phyloP scores from a whole-genome alignment of 1,140 invertebrate species.

The Drosophila novamexicana region DNA sequence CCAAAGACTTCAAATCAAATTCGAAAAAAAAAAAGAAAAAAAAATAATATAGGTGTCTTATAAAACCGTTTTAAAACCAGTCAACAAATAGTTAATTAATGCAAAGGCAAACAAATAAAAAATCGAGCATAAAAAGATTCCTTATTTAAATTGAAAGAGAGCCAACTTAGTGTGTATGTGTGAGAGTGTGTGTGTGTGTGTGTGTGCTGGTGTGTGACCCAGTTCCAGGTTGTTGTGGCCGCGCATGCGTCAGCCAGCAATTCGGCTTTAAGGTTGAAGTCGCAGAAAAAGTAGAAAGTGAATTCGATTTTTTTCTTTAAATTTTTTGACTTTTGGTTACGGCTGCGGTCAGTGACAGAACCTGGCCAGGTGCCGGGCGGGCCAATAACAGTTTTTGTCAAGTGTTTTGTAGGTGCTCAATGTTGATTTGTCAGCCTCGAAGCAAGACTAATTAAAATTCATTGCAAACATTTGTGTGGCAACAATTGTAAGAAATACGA shows the following conservation, averaged over 20 bases:
- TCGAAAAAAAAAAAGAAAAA: background rate
- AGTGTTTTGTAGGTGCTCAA: slow-evolving; percentile 46
- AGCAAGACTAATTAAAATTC: slow-evolving; percentile 71
- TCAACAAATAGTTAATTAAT: slow-evolving; percentile 71
- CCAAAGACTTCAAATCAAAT: slow-evolving; percentile 42
- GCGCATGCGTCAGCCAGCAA: slow-evolving; percentile 51
- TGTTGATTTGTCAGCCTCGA: slow-evolving; percentile 66
- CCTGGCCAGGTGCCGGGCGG: slow-evolving; percentile 12
- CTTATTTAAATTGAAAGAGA: slow-evolving; percentile 67
- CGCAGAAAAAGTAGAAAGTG: slow-evolving; percentile 76
- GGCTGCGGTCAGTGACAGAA: background rate
- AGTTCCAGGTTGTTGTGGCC: slow-evolving; percentile 54
- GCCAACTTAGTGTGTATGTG: slow-evolving; percentile 7
- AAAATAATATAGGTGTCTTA: slow-evolving; percentile 10
- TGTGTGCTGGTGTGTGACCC: slow-evolving; percentile 51
- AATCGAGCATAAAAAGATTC: slow-evolving; percentile 37
- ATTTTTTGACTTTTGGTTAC: slow-evolving; percentile 6
- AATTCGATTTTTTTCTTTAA: slow-evolving; percentile 25
- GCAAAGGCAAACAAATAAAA: slow-evolving; percentile 70
- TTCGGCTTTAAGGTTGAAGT: slow-evolving; percentile 30
- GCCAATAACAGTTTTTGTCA: slow-evolving; percentile 6
- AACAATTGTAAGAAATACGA: slow-evolving; percentile 61
- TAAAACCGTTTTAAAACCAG: slow-evolving; percentile 47
- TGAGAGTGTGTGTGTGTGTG: slow-evolving; percentile 12
- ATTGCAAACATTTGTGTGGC: slow-evolving; percentile 67